A percentile compares a stretch with the other conserved stretches of the same genome.
Evolutionary conservation across 1,140 invertebrate genomes (phyloP).

Genomic region (Neodiprion lecontei): DNA sequence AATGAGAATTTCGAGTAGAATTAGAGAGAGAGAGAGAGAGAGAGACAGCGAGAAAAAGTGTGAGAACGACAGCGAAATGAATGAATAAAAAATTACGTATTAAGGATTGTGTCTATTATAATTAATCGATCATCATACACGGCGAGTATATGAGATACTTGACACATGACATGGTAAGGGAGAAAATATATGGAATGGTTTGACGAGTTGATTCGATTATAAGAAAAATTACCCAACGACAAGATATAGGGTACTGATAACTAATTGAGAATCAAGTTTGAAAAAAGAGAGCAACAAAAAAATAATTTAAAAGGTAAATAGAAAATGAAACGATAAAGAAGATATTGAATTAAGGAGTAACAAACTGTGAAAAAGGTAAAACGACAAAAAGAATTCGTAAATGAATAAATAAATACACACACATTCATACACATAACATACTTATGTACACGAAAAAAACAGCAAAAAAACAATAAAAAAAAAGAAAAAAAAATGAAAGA

Average conservation of each 20-base stretch:
- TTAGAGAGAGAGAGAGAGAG: constrained; percentile 12
- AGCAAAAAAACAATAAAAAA: not conserved
- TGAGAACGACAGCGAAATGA: not conserved
- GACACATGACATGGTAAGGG: not conserved
- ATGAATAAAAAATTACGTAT: too few relatives aligned
- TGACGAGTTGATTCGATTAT: not conserved
- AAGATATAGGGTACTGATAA: too few relatives aligned
- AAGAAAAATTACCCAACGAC: not conserved
- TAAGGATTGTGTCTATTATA: too few relatives aligned
- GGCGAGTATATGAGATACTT: not conserved
- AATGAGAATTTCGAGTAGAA: constrained; percentile 7
- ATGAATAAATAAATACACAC: not conserved
- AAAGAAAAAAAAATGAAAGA: constrained; percentile 33
- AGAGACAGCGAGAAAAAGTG: not conserved
- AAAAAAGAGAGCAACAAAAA: not conserved
- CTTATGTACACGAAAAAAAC: not conserved
- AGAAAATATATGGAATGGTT: constrained; percentile 17
- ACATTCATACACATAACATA: too few relatives aligned
- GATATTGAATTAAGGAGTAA: constrained; percentile 11
- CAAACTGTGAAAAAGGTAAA: constrained; percentile 5
- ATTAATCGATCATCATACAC: too few relatives aligned
- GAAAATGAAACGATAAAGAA: constrained; percentile 9
- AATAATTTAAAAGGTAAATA: constrained; percentile 8
- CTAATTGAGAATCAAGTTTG: not conserved
- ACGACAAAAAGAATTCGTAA: not conserved